A percentile compares a stretch with the other conserved stretches of the same genome.
phyloP scores from a whole-genome alignment of 2,113 vertebrate species.

The Asarcornis scutulata region DNA sequence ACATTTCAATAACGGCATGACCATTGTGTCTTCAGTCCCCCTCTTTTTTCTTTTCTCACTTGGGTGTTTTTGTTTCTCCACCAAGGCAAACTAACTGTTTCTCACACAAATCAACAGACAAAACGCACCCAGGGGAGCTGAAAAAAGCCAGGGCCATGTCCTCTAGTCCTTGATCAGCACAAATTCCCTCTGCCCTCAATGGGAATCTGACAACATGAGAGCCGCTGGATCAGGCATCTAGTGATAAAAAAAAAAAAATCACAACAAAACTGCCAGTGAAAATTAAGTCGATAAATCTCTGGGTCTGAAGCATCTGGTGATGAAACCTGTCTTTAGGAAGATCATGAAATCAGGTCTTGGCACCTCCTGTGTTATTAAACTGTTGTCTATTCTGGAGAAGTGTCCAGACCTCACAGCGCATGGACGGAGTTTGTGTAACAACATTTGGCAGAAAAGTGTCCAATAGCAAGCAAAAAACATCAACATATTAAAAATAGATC shows the following conservation, averaged over 20 bases:
- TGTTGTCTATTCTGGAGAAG: background rate
- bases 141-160: background rate
- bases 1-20: background rate
- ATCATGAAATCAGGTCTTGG: background rate
- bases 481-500: background rate
- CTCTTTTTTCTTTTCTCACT: slow-evolving; percentile 10
- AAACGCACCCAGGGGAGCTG: slow-evolving; percentile 19
- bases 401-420: background rate
- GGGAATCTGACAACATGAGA: background rate
- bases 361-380: background rate
- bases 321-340: background rate
- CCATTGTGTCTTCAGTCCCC: slow-evolving; percentile 32
- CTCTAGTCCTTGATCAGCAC: background rate
- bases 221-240: background rate
- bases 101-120: slow-evolving; percentile 54
- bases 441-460: background rate
- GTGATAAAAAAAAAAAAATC: background rate
- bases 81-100: slow-evolving; percentile 34
- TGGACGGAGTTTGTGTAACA: background rate
- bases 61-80: slow-evolving; percentile 39
- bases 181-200: background rate
- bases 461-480: background rate
- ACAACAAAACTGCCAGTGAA: background rate
- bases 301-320: background rate
- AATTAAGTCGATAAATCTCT: background rate